Base-by-base conservation (phyloP, 2,888 invertebrate species). In the Caenorhabditis virilis region DNA sequence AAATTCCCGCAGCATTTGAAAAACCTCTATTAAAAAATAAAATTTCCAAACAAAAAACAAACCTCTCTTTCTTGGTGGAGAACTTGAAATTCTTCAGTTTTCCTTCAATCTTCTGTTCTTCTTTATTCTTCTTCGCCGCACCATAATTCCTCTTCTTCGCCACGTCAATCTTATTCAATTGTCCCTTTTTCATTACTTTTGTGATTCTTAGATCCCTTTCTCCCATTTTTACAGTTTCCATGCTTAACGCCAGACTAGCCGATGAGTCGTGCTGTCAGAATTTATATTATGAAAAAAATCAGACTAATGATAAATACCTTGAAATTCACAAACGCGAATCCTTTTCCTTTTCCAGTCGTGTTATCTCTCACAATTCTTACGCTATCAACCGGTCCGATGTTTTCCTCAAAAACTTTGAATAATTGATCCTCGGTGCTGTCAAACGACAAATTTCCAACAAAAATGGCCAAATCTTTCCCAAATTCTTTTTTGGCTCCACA, bases 321-420 rank as follows among this genome's bases (percentile, higher is more conserved):
- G 54, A 73, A 73, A 20, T 48, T 49, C 18, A 71, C 69, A 26
- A 73, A 73, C 1, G 66, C 70, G 39, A 71, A 71, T 53, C 73
- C 73, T 56, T 69, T 71, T 30, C 69, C 69, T 6, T 22, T 27
- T 42, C 73, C 70, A 11, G 69, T 71, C 2, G 2, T 36, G 23
- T 52, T 59, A 27, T 73, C 70, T 39, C 65, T 43, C 15, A 69
- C 57, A 26, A 70, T 54, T 48, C 73, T 36, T 0, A 66, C 61
- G 18, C 46, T 62, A 22, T 58, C 60, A 7, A 73, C 66, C 11
- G 65, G 58, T 11, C 73, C 73, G 20, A 72, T 47, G 25, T 62
- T 47, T 26, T 61, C 56, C 11, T 59, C 35, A 39, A 72, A 72
- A 41, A 67, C 56, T 7, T 23, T 26, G 18, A 48, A 39, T 11